phyloP scores from a whole-genome alignment of 2,113 vertebrate genomes.

The Ia io region DNA sequence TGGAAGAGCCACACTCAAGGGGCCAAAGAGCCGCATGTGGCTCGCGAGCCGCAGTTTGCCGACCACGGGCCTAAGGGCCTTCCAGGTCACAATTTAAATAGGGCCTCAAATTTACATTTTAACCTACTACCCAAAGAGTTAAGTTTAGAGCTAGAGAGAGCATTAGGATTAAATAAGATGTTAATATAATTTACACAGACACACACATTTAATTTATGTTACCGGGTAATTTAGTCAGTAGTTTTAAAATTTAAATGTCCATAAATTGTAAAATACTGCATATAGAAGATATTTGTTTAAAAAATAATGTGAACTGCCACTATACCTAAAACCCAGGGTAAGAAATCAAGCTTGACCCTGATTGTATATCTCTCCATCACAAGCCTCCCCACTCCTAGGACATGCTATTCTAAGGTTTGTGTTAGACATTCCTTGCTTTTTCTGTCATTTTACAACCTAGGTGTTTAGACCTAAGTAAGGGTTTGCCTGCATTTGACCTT shows the following conservation, averaged over 20 bases:
- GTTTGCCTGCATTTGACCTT: not conserved
- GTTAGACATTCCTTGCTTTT: not conserved
- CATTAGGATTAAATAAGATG: not conserved
- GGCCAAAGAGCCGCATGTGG: no score
- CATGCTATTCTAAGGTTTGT: not conserved
- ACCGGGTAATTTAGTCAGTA: not conserved
- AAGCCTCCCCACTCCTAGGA: not conserved
- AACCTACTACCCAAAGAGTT: not conserved
- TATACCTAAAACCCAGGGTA: not conserved
- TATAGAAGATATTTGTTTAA: not conserved
- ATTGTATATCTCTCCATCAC: not conserved
- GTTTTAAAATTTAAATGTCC: not conserved
- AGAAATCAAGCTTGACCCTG: not conserved
- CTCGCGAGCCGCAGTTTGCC: no score
- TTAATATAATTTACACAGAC: not conserved
- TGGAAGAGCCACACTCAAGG: no score
- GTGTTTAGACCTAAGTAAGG: not conserved
- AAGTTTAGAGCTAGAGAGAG: not conserved
- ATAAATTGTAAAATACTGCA: not conserved
- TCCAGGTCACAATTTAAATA: not conserved
- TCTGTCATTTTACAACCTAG: not conserved
- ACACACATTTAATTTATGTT: not conserved
- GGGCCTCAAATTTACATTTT: constrained; percentile 6
- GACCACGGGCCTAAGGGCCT: not conserved
- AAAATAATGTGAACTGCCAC: not conserved